Evolutionary conservation across 2,888 invertebrate genomes (phyloP), one percentile per base, ranked within the genome.

Genomic region (Leucophenga maculata): DNA sequence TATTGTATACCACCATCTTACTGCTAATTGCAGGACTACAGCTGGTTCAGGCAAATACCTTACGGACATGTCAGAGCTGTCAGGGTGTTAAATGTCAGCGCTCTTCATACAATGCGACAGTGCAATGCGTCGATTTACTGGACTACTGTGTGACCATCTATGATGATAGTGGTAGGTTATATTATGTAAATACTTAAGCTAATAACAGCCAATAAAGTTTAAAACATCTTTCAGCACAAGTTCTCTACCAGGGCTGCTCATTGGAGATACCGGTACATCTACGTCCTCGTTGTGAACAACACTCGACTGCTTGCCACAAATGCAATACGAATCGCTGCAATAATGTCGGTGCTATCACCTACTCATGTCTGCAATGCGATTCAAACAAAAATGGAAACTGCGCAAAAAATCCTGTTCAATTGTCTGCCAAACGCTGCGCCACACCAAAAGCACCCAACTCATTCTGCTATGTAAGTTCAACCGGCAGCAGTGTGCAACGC

Each of bases 131-230:
- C 18, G 85, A 87, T 73, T 75, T 81, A 6, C 67, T 87, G 75
- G 87, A 88, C 72, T 80, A 82, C 69, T 88, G 88, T 70, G 83
- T 87, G 22, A 85, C 88, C 9, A 70, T 88, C 14, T 87, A 82
- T 57, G 82, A 86, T 3, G 73, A 82, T 67, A 81, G 39, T 11
- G 39, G 87, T 87, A 70, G 77, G 83, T 75, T 59, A 13, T 6
- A 8, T 14, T 0, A 13, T 14, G 32, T 52, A 32, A 0, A 3
- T 4, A 0, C 16, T 16, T n/a, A 18, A 2, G 1, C n/a, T 1
- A 16, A 20, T 26, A n/a, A 20, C 9, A n/a, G n/a, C n/a, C n/a
- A 14, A 65, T 52, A 52, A 16, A 8, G 32, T 39, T n/a, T 1
- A 22, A 59, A n/a, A 16, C 8, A 9, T 39, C 9, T 50, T 68